Conservation (phyloP, 2,888 invertebrate species). For the Cantharis rustica region DNA sequence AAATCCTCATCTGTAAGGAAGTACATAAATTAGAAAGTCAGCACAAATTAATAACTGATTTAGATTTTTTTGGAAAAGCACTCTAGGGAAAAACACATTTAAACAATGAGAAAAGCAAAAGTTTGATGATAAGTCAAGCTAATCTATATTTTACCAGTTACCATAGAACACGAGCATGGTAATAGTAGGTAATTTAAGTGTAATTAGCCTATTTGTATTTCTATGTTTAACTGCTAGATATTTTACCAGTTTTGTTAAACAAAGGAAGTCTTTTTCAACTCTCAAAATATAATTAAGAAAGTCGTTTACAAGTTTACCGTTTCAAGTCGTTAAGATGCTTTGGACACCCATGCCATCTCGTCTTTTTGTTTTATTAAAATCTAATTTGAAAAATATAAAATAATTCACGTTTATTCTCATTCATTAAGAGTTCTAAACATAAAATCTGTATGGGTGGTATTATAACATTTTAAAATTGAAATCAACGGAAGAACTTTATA, state of each 20-base stretch:
- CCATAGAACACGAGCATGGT: conserved; percentile 16
- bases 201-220: conserved; percentile 26
- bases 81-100: background rate
- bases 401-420: background rate
- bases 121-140: background rate
- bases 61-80: background rate
- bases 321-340: conserved; percentile 26
- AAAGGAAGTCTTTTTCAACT: conserved; percentile 27
- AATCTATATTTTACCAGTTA: background rate
- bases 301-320: conserved; percentile 32
- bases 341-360: conserved; percentile 9
- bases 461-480: conserved; percentile 37
- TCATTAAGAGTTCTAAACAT: background rate
- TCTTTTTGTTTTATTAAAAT: conserved; percentile 10
- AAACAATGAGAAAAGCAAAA: background rate
- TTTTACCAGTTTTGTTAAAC: conserved; percentile 25
- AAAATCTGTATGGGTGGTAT: conserved; percentile 37
- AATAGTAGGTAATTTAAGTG: conserved; percentile 14
- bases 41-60: background rate
- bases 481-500: conserved; percentile 36
- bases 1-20: background rate
- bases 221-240: conserved; percentile 23
- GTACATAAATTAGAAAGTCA: no score
- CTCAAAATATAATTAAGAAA: conserved; percentile 31
- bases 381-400: background rate